Evolutionary conservation across 2,797 vertebrate genomes (phyloP).

Genomic region (Microctenopoma stevenorrisi): DNA sequence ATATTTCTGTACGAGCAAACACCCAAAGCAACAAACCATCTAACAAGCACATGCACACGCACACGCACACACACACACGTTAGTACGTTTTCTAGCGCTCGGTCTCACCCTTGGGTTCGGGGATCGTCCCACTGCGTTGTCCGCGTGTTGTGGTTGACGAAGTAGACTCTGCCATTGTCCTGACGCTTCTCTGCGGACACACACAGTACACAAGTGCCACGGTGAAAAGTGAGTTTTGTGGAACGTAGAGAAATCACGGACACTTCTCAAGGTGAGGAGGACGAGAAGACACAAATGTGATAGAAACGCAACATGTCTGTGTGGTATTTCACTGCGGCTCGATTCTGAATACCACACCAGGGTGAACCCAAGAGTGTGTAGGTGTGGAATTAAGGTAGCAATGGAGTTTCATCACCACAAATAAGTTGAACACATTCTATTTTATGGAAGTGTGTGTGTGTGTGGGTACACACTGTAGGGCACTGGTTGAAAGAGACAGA

Average conservation of each 20-base stretch:
- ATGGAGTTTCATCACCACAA: neutral
- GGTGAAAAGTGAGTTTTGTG: neutral
- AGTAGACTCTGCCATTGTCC: conserved; percentile 97
- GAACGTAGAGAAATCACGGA: conserved; percentile 16
- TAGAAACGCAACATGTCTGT: conserved; percentile 66
- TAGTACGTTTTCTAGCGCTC: neutral
- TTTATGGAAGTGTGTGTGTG: conserved; percentile 13
- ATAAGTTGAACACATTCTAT: neutral
- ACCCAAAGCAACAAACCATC: conserved; percentile 44
- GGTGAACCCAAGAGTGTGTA: conserved; percentile 39
- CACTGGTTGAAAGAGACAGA: conserved; percentile 23
- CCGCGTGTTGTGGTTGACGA: conserved; percentile 98
- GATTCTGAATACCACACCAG: conserved; percentile 51
- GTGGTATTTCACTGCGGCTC: conserved; percentile 75
- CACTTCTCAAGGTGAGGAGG: neutral
- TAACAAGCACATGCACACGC: conserved; percentile 35
- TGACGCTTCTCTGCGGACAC: conserved; percentile 93
- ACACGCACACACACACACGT: conserved; percentile 18
- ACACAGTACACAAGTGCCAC: neutral
- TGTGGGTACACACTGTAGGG: conserved; percentile 20
- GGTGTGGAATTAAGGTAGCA: conserved; percentile 6
- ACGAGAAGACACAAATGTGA: conserved; percentile 50
- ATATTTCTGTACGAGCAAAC: conserved; percentile 34
- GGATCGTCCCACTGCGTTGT: conserved; percentile 99
- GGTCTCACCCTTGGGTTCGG: conserved; percentile 94